Percentiles rank a stretch among this genome's conserved stretches.
Conservation (phyloP, 92 coral and sea anemone species). For the Phenganax subtilis region DNA sequence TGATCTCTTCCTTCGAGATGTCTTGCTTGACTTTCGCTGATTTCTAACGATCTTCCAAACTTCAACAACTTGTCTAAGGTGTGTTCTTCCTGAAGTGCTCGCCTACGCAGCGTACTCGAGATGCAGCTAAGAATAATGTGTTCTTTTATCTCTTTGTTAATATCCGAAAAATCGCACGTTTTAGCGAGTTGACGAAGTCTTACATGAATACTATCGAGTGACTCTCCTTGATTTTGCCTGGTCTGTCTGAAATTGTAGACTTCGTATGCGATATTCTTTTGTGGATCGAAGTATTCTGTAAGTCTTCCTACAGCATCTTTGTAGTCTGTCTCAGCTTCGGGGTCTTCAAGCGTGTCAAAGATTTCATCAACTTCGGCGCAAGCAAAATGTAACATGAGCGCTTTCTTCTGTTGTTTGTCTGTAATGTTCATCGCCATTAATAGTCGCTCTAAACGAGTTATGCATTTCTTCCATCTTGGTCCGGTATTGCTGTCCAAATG, state of each 20-base stretch:
- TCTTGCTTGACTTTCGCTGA: constrained; percentile 41
- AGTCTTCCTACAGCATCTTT: constrained; percentile 51
- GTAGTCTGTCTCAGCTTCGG: constrained; percentile 48
- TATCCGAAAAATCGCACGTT: constrained; percentile 47
- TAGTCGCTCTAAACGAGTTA: constrained; percentile 44
- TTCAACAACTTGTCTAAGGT: constrained; percentile 36
- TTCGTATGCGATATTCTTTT: constrained; percentile 51
- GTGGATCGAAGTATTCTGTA: constrained; percentile 54
- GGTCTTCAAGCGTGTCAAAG: constrained; percentile 51
- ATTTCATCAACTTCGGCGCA: constrained; percentile 57
- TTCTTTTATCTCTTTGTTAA: constrained; percentile 49
- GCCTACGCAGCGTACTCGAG: constrained; percentile 32
- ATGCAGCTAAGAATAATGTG: constrained; percentile 39
- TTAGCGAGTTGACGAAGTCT: constrained; percentile 52
- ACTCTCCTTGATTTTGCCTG: constrained; percentile 59
- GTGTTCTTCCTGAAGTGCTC: constrained; percentile 40
- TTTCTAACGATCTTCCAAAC: constrained; percentile 41
- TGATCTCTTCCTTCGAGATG: constrained; percentile 31
- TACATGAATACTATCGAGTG: constrained; percentile 56
- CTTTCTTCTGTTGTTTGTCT: constrained; percentile 48
- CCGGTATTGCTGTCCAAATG: constrained; percentile 57
- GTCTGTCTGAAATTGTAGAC: constrained; percentile 58
- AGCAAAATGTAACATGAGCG: constrained; percentile 54
- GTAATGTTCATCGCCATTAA: constrained; percentile 53
- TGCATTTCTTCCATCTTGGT: constrained; percentile 59